Conservation (phyloP, 2,888 invertebrate genomes). For the Chymomyza caudatula region DNA sequence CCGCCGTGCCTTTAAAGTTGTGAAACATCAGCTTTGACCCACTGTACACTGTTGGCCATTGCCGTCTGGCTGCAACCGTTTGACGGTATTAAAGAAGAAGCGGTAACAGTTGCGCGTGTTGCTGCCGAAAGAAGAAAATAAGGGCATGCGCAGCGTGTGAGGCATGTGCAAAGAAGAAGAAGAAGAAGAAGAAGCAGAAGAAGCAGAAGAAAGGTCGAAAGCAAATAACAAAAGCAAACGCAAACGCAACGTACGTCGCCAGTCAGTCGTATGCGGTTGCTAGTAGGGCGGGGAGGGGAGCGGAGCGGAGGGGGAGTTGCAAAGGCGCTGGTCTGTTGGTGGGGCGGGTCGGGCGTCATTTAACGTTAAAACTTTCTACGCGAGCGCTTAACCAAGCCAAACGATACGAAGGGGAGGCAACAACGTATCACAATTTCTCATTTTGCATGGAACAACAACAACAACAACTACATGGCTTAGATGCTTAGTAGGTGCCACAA, state of each 20-base stretch:
- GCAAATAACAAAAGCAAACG: conserved; percentile 38
- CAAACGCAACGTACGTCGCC: conserved; percentile 10
- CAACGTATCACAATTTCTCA: conserved; percentile 37
- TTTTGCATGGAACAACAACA: conserved; percentile 44
- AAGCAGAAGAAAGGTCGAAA: conserved; percentile 64
- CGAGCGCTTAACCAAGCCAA: conserved; percentile 69
- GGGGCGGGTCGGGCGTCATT: conserved; percentile 49
- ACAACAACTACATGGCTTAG: conserved; percentile 6
- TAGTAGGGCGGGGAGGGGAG: too few relatives aligned
- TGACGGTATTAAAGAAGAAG: conserved; percentile 11
- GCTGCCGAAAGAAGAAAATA: conserved; percentile 53
- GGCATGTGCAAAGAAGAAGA: conserved; percentile 28
- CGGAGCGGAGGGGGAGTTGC: not conserved
- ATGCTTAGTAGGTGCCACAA: conserved; percentile 29
- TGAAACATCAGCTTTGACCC: not conserved
- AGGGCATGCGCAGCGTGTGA: conserved; percentile 58
- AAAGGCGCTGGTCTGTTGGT: not conserved
- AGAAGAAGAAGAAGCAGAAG: conserved; percentile 8
- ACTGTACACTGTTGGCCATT: conserved; percentile 9
- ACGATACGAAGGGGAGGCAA: conserved; percentile 29
- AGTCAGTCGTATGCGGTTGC: conserved; percentile 9
- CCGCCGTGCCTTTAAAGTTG: too few relatives aligned
- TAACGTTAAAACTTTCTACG: conserved; percentile 68
- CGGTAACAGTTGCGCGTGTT: conserved; percentile 50
- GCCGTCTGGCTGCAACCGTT: not conserved